Percentiles rank a stretch among this genome's conserved stretches.
These are phyloP conservation scores for Agrilus biguttatus DNA, from an alignment of 2,888 invertebrate species.

Conservation along the genomic window DNA sequence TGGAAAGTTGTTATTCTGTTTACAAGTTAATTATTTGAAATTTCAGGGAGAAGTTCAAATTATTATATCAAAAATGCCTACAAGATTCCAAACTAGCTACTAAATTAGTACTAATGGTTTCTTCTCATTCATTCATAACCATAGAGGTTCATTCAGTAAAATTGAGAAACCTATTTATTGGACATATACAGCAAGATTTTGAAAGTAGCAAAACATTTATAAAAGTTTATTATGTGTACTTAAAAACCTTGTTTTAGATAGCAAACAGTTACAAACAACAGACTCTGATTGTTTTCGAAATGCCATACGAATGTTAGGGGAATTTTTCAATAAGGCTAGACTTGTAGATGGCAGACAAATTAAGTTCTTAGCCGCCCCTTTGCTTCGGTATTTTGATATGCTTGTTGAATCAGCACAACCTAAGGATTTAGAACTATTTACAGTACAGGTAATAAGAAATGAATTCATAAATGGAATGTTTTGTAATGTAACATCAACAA, in stretches of 20 bases:
- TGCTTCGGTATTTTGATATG: constrained; percentile 27
- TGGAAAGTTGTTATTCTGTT: background rate
- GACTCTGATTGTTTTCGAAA: constrained; percentile 25
- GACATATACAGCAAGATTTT: constrained; percentile 22
- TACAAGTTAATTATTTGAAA: background rate
- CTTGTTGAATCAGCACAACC: constrained; percentile 26
- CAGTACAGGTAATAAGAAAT: constrained; percentile 23
- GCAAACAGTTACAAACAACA: constrained; percentile 11
- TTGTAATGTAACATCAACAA: background rate
- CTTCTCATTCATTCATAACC: constrained; percentile 22
- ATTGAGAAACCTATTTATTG: constrained; percentile 18
- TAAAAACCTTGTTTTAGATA: constrained; percentile 9
- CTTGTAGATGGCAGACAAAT: constrained; percentile 17
- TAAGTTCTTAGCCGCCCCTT: constrained; percentile 18
- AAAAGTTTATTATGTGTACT: background rate
- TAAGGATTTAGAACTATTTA: constrained; percentile 28
- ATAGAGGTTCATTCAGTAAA: constrained; percentile 12
- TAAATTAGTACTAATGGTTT: constrained; percentile 22
- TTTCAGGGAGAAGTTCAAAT: constrained; percentile 23
- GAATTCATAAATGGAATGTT: no score
- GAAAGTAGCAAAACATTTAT: constrained; percentile 12
- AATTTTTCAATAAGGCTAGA: constrained; percentile 24
- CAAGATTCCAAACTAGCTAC: constrained; percentile 20
- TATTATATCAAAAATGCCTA: constrained; percentile 21
- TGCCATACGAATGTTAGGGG: constrained; percentile 27